Evolutionary conservation across 2,888 invertebrate genomes (phyloP).

Genomic region (Acanthosoma haemorrhoidale): DNA sequence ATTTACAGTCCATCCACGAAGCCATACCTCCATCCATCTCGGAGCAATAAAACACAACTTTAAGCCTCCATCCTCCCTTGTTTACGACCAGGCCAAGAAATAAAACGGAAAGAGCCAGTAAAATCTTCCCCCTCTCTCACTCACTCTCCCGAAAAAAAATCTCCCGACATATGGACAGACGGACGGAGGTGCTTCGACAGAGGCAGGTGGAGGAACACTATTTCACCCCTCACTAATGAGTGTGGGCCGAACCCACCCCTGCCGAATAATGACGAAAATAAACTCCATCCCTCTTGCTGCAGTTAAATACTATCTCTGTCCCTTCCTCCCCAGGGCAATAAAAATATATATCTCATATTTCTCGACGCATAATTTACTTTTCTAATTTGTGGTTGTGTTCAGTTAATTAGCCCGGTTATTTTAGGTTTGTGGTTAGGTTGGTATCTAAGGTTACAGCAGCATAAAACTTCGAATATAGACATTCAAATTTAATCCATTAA

Average conservation of each 20-base stretch:
- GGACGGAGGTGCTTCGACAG: background rate
- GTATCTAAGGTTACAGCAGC: no score
- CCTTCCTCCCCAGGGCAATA: background rate
- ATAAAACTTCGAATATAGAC: no score
- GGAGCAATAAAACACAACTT: background rate
- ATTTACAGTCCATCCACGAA: constrained; percentile 3
- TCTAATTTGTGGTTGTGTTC: background rate
- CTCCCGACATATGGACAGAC: background rate
- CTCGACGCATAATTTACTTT: background rate
- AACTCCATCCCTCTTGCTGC: background rate
- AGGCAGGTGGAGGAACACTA: background rate
- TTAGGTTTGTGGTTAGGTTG: no score
- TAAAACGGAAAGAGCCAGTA: constrained; percentile 2
- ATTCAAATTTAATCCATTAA: no score
- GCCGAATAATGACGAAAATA: constrained; percentile 1
- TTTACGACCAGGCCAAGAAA: background rate
- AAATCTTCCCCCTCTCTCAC: no score
- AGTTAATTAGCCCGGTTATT: background rate
- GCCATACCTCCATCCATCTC: background rate
- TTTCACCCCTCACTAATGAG: constrained; percentile 10
- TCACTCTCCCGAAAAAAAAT: background rate
- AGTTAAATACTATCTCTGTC: background rate
- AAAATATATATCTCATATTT: background rate
- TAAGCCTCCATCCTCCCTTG: constrained; percentile 1
- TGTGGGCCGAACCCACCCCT: background rate